Conservation (phyloP, 2,888 invertebrate genomes). For the Beris morrisii region DNA sequence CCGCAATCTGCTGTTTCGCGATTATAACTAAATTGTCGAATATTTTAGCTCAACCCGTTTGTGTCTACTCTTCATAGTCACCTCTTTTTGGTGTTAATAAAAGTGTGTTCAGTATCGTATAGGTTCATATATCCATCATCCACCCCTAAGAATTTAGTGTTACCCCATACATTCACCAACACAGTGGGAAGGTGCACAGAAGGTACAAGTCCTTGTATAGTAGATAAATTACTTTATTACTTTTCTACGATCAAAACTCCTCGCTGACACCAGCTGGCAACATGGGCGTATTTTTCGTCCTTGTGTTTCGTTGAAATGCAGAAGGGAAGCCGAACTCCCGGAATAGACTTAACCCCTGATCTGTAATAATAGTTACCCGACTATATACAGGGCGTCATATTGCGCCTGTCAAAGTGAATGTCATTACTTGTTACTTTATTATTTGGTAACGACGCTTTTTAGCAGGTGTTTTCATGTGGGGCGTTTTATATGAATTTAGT, state of each 20-base stretch:
- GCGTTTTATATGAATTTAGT: constrained; percentile 1
- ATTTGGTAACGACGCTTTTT: constrained; percentile 16
- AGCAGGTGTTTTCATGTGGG: constrained; percentile 12
- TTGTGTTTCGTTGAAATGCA: constrained; percentile 2
- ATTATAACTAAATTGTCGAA: constrained; percentile 33
- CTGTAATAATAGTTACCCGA: constrained; percentile 35
- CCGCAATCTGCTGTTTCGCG: constrained; percentile 32
- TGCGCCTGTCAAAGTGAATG: constrained; percentile 29
- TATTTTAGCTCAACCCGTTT: constrained; percentile 26
- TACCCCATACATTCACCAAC: background rate
- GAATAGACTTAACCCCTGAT: constrained; percentile 35
- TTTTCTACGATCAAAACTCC: constrained; percentile 30
- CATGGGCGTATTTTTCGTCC: constrained; percentile 20
- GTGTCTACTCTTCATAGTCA: background rate
- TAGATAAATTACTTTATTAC: constrained; percentile 38
- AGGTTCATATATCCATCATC: constrained; percentile 30
- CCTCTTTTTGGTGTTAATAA: background rate
- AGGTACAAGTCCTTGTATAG: constrained; percentile 23
- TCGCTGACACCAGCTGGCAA: constrained; percentile 33
- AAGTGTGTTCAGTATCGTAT: background rate
- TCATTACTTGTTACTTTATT: constrained; percentile 35
- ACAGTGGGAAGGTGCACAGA: constrained; percentile 8
- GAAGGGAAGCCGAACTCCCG: constrained; percentile 20
- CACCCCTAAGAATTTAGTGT: constrained; percentile 24
- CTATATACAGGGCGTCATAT: constrained; percentile 35